Evolutionary conservation across 2,888 invertebrate species (phyloP), one percentile per base, ranked within the genome.

Genomic region (Aethes cnicana): DNA sequence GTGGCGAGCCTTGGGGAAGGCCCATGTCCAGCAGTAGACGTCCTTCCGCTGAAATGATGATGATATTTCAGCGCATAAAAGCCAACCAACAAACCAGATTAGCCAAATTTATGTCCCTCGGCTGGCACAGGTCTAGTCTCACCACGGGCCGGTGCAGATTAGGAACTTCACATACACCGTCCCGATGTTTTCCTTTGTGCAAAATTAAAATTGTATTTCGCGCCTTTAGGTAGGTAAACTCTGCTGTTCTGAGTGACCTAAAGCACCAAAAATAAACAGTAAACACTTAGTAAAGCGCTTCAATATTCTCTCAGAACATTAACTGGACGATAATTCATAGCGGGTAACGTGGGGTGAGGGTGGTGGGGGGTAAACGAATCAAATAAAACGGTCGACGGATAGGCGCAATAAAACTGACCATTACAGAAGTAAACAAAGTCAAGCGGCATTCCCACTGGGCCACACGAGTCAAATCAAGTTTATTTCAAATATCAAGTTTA

Each of bases 381-480:
- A 81, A 76, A 81, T 79, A 80, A 83, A 82, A 72, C 69, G 68
- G 61, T 63, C 66, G 69, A 78, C 72, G 77, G 76, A 78, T 77
- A 69, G 73, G 58, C 58, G 75, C 77, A 78, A 81, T 81, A 84
- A 82, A 81, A 77, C 68, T 82, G 81, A 76, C 81, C 81, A 75
- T 81, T 84, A 83, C 81, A 63, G 70, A 77, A 85, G 84, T 84
- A 84, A 87, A 87, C 85, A 87, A 83, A 85, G 87, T 87, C 82
- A 39, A 43, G 18, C 8, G 28, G 3, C 11, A 16, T 42, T 36
- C 44, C 17, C 41, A 44, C 30, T 9, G 2, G 23, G 35, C 9
- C 17, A 18, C 7, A 20, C 26, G 26, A 35, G n/a, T n/a, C 28
- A 30, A 18, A n/a, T 4, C 11, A 23, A 25, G 6, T 5, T 37